Conservation (phyloP, 2,797 vertebrate genomes). For the Lacerta agilis region DNA sequence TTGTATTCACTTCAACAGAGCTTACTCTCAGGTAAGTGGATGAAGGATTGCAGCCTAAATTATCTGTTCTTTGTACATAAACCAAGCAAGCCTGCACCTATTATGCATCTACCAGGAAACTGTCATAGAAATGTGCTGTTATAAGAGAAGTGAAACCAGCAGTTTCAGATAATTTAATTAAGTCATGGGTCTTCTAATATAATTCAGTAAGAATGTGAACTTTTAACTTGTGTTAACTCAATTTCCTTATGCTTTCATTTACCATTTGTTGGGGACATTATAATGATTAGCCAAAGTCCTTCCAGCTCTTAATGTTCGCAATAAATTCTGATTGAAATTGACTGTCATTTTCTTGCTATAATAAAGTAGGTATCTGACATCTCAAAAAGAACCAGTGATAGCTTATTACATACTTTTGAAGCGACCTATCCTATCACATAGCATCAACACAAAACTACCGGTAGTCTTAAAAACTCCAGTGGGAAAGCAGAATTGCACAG, state of each 20-base stretch:
- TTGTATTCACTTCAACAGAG: too few species aligned
- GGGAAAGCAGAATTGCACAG: constrained; percentile 29
- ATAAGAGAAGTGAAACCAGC: constrained; percentile 76
- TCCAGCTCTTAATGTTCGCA: constrained; percentile 83
- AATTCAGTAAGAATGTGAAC: constrained; percentile 84
- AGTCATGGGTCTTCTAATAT: constrained; percentile 79
- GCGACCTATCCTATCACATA: constrained; percentile 42
- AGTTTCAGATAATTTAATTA: constrained; percentile 84
- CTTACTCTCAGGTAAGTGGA: too few species aligned
- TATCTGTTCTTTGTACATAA: constrained; percentile 53
- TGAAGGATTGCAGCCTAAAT: constrained; percentile 33
- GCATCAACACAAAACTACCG: constrained; percentile 62
- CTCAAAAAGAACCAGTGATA: constrained; percentile 66
- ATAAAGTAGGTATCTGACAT: constrained; percentile 83
- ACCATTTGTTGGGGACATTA: constrained; percentile 86
- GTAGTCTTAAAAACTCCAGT: constrained; percentile 30
- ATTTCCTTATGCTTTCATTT: constrained; percentile 87
- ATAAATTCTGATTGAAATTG: constrained; percentile 87
- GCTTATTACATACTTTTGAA: constrained; percentile 66
- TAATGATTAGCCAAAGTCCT: constrained; percentile 82
- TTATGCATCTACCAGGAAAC: constrained; percentile 67
- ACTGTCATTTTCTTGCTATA: constrained; percentile 82
- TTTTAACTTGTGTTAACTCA: constrained; percentile 85
- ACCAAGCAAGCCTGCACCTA: constrained; percentile 65
- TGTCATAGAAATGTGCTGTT: constrained; percentile 66